Base-by-base conservation (phyloP, 1,140 invertebrate genomes). In the Polyergus mexicanus region DNA sequence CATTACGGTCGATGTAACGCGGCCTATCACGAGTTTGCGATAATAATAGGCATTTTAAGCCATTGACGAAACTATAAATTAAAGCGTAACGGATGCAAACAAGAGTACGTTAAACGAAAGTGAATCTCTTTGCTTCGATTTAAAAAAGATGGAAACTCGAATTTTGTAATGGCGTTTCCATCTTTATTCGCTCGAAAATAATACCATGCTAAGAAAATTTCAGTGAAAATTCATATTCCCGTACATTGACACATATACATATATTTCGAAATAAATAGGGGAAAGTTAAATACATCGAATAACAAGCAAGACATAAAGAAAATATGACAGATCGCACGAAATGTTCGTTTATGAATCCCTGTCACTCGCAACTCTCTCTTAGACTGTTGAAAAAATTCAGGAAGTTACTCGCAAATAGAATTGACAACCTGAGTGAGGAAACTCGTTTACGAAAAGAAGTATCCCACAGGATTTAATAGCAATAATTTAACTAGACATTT, bases 251-350 rank as follows among this genome's bases (percentile, higher is more conserved):
- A 11, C 35, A 2, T 22, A n/a, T 19, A 2, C 16, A n/a, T 19
- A 32, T 56, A 41, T 22, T 38, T 22, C 11, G 7, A 81, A 66
- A 86, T 71, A 75, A 88, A 86, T 86, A 69, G 76, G 85, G 85
- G 86, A 88, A 88, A 88, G 86, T 88, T 54, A 25, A 86, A 81
- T 16, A 44, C 41, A n/a, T 56, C 41, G 60, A 84, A 85, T 63
- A 58, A 76, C 72, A 22, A 41, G 25, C 22, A 41, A 32, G 41
- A 77, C 86, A 88, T 87, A 87, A 88, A 47, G 56, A 41, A 86
- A 56, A 84, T 74, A 32, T 68, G 77, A 86, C 85, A 76, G 72
- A 81, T 86, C 85, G 58, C 35, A 71, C 77, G 47, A 86, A 62
- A 84, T 63, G 28, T 7, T 19, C 63, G 71, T 88, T 88, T 86